phyloP scores from a whole-genome alignment of 2,113 vertebrate species.

The Dermatemys mawii region DNA sequence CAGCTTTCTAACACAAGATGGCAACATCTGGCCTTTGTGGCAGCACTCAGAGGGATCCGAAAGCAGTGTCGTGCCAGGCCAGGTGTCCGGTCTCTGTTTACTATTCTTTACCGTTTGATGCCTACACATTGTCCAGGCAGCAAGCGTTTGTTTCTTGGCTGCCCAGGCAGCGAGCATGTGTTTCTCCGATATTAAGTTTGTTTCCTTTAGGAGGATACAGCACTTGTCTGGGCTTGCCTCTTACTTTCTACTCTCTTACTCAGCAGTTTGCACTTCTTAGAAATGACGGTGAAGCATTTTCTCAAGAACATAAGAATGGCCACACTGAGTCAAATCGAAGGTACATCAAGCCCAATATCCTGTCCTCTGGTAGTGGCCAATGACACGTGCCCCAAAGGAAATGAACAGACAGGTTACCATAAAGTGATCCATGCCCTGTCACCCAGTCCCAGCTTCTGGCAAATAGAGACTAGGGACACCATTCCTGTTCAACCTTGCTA shows the following conservation, averaged over 20 bases:
- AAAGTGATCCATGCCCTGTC: no score
- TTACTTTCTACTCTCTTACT: slow-evolving; percentile 3
- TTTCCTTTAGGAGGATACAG: background rate
- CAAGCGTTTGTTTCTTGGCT: slow-evolving; percentile 12
- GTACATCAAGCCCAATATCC: no score
- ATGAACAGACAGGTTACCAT: no score
- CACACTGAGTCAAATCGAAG: no score
- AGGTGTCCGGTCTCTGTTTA: slow-evolving; percentile 58
- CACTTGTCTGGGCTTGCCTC: background rate
- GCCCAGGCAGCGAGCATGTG: slow-evolving; percentile 59
- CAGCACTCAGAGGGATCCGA: slow-evolving; percentile 38
- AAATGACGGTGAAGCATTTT: background rate
- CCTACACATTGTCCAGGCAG: slow-evolving; percentile 61
- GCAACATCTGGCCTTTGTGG: slow-evolving; percentile 66
- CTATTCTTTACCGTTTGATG: slow-evolving; percentile 56
- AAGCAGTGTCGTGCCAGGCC: slow-evolving; percentile 14
- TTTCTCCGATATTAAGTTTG: slow-evolving; percentile 19
- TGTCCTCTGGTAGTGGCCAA: no score
- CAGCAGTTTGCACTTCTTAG: background rate
- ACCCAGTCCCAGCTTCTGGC: no score
- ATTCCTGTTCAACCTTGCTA: no score
- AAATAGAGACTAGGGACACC: no score
- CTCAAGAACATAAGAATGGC: no score
- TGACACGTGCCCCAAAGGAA: no score
- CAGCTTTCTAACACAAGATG: slow-evolving; percentile 66